Conservation (phyloP, 2,888 invertebrate species). For the Tribolium freemani region DNA sequence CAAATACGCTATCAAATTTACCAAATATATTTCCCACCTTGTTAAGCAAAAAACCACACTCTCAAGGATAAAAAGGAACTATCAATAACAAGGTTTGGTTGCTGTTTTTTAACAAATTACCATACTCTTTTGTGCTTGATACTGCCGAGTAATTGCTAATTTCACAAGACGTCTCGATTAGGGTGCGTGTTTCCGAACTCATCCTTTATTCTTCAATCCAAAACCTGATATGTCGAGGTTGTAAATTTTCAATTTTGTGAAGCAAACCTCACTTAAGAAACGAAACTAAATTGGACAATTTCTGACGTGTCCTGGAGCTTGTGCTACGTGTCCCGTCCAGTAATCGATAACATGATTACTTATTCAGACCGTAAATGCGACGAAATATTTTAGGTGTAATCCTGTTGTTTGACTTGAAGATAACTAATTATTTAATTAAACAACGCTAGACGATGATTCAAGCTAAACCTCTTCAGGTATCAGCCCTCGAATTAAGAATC, state of each 20-base stretch:
- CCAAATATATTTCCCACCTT: neutral
- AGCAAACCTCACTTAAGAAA: neutral
- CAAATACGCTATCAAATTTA: too few species aligned
- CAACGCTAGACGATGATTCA: neutral
- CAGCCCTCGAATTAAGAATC: neutral
- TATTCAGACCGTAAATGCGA: neutral
- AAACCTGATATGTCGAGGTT: too few species aligned
- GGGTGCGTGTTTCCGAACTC: slow-evolving; percentile 7
- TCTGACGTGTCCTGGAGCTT: neutral
- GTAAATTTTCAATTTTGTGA: neutral
- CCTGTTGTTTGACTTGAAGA: neutral
- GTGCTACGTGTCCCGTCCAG: neutral
- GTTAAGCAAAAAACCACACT: neutral
- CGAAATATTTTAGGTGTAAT: neutral
- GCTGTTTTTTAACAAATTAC: slow-evolving; percentile 20
- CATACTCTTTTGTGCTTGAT: slow-evolving; percentile 17
- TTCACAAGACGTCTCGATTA: slow-evolving; percentile 26
- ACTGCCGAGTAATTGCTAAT: slow-evolving; percentile 23
- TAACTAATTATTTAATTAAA: neutral
- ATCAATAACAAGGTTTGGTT: slow-evolving; percentile 6
- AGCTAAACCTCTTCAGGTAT: neutral
- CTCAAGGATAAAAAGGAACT: slow-evolving; percentile 4
- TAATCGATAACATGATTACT: neutral
- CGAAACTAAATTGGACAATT: neutral
- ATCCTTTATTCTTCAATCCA: slow-evolving; percentile 2